Evolutionary conservation across 2,888 invertebrate species (phyloP).

Genomic region (Nemoura dubitans): DNA sequence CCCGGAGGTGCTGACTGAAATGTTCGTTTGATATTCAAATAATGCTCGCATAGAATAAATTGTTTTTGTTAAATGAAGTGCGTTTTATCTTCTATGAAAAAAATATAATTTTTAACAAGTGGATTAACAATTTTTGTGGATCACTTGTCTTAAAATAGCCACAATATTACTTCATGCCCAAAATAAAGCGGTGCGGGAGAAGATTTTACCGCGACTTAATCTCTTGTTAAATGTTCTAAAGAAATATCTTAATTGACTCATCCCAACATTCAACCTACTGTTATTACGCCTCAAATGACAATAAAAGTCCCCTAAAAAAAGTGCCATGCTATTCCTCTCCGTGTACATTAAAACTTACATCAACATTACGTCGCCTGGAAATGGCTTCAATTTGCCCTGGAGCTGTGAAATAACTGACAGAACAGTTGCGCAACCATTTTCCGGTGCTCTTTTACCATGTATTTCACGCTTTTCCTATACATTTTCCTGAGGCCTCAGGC

Average conservation of each 20-base stretch:
- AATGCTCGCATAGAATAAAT: neutral
- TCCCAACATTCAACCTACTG: neutral
- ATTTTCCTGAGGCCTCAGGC: neutral
- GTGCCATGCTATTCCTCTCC: neutral
- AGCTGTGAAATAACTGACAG: neutral
- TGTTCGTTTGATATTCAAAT: neutral
- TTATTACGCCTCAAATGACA: neutral
- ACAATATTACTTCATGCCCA: too few relatives aligned
- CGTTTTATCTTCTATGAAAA: neutral
- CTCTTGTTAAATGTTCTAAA: neutral
- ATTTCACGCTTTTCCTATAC: neutral
- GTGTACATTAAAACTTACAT: neutral
- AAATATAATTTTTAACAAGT: too few relatives aligned
- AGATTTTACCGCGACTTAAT: too few relatives aligned
- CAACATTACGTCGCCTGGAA: neutral
- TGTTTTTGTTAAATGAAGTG: neutral
- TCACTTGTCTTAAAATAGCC: too few relatives aligned
- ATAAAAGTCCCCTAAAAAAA: neutral
- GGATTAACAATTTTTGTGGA: too few relatives aligned
- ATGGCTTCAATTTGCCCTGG: neutral
- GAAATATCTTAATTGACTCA: neutral
- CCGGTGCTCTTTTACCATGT: neutral
- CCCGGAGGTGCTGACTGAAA: neutral
- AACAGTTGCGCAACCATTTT: neutral
- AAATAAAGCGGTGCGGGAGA: too few relatives aligned